These are phyloP conservation scores for Liparis tanakae DNA, from an alignment of 2,797 vertebrate genomes.

Conservation along the genomic window DNA sequence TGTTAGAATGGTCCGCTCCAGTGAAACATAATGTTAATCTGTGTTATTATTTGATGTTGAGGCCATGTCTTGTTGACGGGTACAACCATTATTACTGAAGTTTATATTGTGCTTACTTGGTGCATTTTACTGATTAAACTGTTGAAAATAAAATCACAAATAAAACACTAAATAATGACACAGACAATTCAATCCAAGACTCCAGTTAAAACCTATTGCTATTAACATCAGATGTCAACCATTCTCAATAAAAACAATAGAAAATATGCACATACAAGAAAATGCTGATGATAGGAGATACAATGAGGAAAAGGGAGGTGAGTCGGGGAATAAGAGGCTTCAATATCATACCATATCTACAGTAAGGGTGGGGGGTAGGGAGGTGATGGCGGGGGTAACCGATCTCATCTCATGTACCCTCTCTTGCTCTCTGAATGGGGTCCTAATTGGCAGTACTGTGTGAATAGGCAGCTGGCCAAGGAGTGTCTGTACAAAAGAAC, in stretches of 20 bases:
- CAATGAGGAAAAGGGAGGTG: conserved; percentile 22
- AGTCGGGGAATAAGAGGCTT: conserved; percentile 35
- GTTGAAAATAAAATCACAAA: neutral
- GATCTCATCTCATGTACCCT: conserved; percentile 72
- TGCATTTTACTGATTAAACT: neutral
- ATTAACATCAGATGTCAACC: conserved; percentile 11
- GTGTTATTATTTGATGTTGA: neutral
- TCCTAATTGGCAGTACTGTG: conserved; percentile 89
- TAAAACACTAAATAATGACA: neutral
- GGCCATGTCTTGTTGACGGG: neutral
- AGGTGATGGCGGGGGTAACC: conserved; percentile 60
- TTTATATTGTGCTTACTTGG: neutral
- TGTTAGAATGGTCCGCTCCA: neutral
- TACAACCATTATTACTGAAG: neutral
- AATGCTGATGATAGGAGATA: conserved; percentile 24
- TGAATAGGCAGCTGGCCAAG: conserved; percentile 92
- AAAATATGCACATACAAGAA: conserved; percentile 8
- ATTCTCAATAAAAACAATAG: neutral
- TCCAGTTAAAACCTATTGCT: neutral
- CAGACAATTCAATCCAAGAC: neutral
- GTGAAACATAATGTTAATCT: neutral
- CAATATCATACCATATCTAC: conserved; percentile 42
- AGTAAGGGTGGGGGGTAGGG: conserved; percentile 25
- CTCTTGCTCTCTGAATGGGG: conserved; percentile 88
- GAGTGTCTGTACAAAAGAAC: conserved; percentile 78